Conservation (phyloP, 2,888 invertebrate genomes). For the Mellilla xanthometata region DNA sequence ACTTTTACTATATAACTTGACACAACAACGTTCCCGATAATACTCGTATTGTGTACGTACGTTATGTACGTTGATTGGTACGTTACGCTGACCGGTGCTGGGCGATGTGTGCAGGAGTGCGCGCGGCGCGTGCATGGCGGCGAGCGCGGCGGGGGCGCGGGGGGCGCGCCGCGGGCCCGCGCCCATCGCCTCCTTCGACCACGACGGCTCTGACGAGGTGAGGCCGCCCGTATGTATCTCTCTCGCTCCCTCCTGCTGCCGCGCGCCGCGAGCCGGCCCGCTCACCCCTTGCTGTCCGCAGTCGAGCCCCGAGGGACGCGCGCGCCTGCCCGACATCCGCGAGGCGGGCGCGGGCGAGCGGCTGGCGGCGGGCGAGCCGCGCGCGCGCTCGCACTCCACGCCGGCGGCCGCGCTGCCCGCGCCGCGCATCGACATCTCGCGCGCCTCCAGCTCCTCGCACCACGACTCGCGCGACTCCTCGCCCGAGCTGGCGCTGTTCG, state of each 20-base stretch:
- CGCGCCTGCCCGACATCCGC: slow-evolving; percentile 68
- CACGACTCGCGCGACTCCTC: slow-evolving; percentile 93
- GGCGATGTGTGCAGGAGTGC: background rate
- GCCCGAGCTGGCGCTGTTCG: slow-evolving; percentile 91
- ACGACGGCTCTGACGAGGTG: slow-evolving; percentile 92
- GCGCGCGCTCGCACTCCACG: slow-evolving; percentile 69
- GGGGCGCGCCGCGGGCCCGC: slow-evolving; percentile 95
- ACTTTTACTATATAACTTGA: too few species aligned
- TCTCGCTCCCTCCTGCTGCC: slow-evolving; percentile 41
- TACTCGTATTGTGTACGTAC: too few species aligned
- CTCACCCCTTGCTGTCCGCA: slow-evolving; percentile 38
- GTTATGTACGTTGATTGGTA: too few species aligned
- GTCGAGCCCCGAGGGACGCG: slow-evolving; percentile 84
- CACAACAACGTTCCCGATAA: too few species aligned
- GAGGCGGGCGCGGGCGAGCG: slow-evolving; percentile 53
- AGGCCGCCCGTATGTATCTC: slow-evolving; percentile 80
- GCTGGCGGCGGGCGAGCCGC: slow-evolving; percentile 53
- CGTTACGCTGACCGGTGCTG: too few species aligned
- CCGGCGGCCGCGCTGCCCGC: slow-evolving; percentile 85
- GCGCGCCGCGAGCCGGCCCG: slow-evolving; percentile 5
- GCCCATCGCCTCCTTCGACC: slow-evolving; percentile 96
- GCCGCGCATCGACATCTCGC: slow-evolving; percentile 94
- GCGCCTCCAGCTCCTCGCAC: slow-evolving; percentile 94
- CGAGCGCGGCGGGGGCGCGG: slow-evolving; percentile 53
- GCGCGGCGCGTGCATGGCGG: slow-evolving; percentile 41